Conservation (phyloP, 2,797 vertebrate species). For the Dromococcyx pavoninus region DNA sequence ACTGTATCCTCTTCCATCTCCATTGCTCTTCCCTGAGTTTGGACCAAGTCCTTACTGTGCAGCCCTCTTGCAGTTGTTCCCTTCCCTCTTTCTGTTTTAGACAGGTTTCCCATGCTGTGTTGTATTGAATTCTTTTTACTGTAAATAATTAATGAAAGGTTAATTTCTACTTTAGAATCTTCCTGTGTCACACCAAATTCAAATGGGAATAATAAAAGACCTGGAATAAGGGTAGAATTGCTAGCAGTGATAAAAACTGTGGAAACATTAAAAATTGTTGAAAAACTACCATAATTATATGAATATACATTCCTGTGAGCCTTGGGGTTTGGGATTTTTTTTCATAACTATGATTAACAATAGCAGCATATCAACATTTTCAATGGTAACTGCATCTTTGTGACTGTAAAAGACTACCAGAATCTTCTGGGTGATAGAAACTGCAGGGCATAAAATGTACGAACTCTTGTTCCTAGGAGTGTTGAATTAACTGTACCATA, state of each 20-base stretch:
- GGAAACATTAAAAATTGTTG: not conserved
- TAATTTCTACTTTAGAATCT: not conserved
- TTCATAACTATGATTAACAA: not conserved
- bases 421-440: not conserved
- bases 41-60: not conserved
- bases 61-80: not conserved
- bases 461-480: not conserved
- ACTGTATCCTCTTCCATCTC: not conserved
- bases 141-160: not conserved
- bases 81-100: not conserved
- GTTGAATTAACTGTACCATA: not conserved
- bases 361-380: not conserved
- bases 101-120: not conserved
- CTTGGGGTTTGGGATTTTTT: not conserved
- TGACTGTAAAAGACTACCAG: not conserved
- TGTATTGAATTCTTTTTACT: not conserved
- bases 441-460: not conserved
- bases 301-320: not conserved
- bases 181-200: not conserved
- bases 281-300: not conserved
- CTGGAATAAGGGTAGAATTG: not conserved
- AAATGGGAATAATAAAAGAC: not conserved
- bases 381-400: not conserved
- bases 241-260: not conserved
- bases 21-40: not conserved